Evolutionary conservation across 1,140 invertebrate genomes (phyloP).

Genomic region (Neocloeon triangulifer): DNA sequence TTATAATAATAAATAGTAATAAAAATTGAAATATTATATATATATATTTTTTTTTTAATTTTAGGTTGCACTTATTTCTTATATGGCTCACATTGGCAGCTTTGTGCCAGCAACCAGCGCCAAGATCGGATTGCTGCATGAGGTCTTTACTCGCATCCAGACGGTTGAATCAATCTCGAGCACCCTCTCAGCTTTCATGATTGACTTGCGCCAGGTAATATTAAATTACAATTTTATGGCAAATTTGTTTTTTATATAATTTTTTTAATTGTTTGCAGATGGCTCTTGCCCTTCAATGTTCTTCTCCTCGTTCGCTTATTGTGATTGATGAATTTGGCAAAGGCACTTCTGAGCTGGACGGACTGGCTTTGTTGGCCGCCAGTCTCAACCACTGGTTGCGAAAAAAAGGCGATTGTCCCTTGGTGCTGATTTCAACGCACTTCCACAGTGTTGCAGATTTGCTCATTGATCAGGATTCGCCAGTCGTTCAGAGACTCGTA

Average conservation of each 20-base stretch:
- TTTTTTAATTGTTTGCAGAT: conserved; percentile 29
- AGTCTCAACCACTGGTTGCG: conserved; percentile 37
- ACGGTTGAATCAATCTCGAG: conserved; percentile 49
- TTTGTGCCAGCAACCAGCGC: conserved; percentile 65
- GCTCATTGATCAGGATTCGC: conserved; percentile 20
- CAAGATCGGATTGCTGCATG: conserved; percentile 39
- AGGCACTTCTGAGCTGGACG: conserved; percentile 58
- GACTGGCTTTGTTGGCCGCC: conserved; percentile 39
- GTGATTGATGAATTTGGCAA: conserved; percentile 84
- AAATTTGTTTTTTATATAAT: conserved; percentile 1
- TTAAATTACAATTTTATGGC: conserved; percentile 1
- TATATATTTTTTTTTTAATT: conserved; percentile 9
- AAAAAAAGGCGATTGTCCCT: conserved; percentile 32
- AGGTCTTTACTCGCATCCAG: conserved; percentile 53
- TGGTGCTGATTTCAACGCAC: conserved; percentile 56
- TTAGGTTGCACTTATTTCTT: conserved; percentile 43
- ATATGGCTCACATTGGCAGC: conserved; percentile 70
- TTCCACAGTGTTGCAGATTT: conserved; percentile 36
- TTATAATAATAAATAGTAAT: neutral
- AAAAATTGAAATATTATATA: neutral
- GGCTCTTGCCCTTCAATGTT: conserved; percentile 36
- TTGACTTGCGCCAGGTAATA: conserved; percentile 57
- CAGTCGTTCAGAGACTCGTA: conserved; percentile 22
- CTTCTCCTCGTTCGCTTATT: conserved; percentile 41
- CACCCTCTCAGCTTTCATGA: conserved; percentile 64